Conservation (phyloP, 2,888 invertebrate genomes). For the Thera obeliscata region DNA sequence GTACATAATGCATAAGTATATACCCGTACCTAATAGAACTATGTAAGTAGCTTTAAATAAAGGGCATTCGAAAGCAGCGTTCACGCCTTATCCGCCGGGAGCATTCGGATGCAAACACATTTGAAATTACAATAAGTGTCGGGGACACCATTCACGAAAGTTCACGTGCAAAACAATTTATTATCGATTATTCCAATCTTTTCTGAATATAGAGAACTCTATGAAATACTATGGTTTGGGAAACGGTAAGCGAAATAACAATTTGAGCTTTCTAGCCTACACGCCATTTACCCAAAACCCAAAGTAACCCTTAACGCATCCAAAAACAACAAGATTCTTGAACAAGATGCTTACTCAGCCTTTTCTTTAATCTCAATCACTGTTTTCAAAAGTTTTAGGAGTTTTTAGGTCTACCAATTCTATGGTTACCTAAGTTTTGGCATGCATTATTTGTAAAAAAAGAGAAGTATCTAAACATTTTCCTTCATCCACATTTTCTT, state of each 20-base stretch:
- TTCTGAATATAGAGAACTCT: constrained; percentile 40
- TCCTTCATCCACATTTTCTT: too few species aligned
- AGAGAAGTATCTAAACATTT: too few species aligned
- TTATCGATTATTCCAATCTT: constrained; percentile 67
- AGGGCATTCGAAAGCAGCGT: constrained; percentile 44
- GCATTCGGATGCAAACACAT: constrained; percentile 66
- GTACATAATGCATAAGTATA: too few species aligned
- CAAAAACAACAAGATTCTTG: too few species aligned
- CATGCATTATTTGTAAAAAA: too few species aligned
- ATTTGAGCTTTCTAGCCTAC: too few species aligned
- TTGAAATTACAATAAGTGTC: constrained; percentile 80
- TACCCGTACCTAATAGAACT: constrained; percentile 14
- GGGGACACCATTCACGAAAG: constrained; percentile 68
- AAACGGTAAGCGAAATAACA: neutral
- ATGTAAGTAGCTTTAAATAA: constrained; percentile 19
- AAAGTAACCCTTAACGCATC: too few species aligned
- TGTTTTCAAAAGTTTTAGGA: too few species aligned
- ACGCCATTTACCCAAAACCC: neutral
- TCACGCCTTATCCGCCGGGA: constrained; percentile 47
- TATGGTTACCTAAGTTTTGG: too few species aligned
- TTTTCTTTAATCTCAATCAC: too few species aligned
- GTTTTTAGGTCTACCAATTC: too few species aligned
- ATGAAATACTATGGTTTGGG: neutral
- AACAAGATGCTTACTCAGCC: too few species aligned
- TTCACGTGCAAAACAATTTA: constrained; percentile 71